These are phyloP conservation scores for Drymonia ruficornis DNA, from an alignment of 2,888 invertebrate genomes.

Conservation along the genomic window DNA sequence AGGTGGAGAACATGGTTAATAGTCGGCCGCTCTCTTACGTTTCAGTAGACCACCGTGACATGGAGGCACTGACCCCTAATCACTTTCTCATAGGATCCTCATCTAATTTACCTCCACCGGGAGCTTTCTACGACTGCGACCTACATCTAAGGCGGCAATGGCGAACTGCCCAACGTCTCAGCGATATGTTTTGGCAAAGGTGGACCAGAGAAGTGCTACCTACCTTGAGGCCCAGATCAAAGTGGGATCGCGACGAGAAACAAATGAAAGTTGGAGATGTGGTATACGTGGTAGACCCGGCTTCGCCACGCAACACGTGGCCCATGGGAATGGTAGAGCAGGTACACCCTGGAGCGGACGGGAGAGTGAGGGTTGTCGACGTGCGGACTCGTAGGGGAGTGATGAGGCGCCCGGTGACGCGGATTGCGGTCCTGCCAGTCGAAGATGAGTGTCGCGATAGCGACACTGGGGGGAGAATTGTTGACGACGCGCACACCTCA, in stretches of 20 bases:
- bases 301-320: neutral
- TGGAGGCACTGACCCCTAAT: slow-evolving; percentile 20
- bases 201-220: slow-evolving; percentile 7
- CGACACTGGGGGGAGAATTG: too few relatives aligned
- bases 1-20: slow-evolving; percentile 19
- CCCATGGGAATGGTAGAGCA: neutral
- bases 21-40: slow-evolving; percentile 17
- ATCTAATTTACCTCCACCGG: slow-evolving; percentile 11
- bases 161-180: slow-evolving; percentile 11
- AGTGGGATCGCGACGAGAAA: slow-evolving; percentile 4
- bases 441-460: too few relatives aligned
- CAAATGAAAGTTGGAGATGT: neutral
- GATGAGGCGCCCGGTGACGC: too few relatives aligned
- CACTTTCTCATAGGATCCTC: slow-evolving; percentile 20
- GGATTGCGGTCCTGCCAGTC: too few relatives aligned
- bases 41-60: slow-evolving; percentile 9
- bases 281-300: neutral
- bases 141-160: slow-evolving; percentile 10
- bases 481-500: too few relatives aligned
- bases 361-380: too few relatives aligned
- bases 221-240: neutral
- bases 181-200: slow-evolving; percentile 1
- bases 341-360: neutral
- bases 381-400: too few relatives aligned
- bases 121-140: slow-evolving; percentile 14